phyloP scores from a whole-genome alignment of 2,113 vertebrate genomes.

The Varanus salvator region DNA sequence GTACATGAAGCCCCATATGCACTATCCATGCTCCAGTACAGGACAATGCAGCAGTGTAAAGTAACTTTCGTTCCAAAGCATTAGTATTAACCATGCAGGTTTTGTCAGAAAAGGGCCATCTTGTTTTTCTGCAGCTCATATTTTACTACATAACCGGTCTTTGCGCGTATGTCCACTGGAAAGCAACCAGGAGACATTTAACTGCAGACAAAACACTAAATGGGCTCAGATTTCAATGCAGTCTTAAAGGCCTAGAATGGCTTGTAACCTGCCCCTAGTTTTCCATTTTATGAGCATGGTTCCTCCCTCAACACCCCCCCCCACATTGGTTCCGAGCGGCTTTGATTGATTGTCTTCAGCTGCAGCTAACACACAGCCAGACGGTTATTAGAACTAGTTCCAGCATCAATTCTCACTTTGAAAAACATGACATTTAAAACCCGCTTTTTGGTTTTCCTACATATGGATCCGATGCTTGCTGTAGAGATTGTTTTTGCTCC shows the following conservation, averaged over 20 bases:
- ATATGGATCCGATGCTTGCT: constrained; percentile 75
- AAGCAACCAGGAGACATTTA: constrained; percentile 54
- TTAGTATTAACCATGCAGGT: rapidly evolving
- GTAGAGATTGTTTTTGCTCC: constrained; percentile 66
- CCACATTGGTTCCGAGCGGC: constrained; percentile 57
- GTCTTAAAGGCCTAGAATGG: constrained; percentile 58
- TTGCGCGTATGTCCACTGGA: constrained; percentile 25
- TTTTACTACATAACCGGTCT: background rate
- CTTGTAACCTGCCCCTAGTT: constrained; percentile 60
- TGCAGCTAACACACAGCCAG: constrained; percentile 71
- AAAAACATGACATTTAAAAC: constrained; percentile 79
- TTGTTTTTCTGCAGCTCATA: background rate
- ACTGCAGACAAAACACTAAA: constrained; percentile 45
- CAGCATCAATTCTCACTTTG: constrained; percentile 76
- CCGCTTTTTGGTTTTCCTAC: constrained; percentile 74
- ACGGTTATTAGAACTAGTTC: constrained; percentile 68
- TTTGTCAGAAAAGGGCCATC: constrained; percentile 8
- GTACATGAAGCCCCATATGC: no score
- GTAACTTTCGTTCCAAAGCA: background rate
- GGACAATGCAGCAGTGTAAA: background rate
- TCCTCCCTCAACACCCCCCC: constrained; percentile 44
- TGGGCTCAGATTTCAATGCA: constrained; percentile 52
- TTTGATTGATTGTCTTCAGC: constrained; percentile 76
- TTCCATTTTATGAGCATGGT: constrained; percentile 47
- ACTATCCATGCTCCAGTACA: background rate